These are phyloP conservation scores for Maccullochella peelii DNA, from an alignment of 2,113 vertebrate genomes.

Conservation along the genomic window DNA sequence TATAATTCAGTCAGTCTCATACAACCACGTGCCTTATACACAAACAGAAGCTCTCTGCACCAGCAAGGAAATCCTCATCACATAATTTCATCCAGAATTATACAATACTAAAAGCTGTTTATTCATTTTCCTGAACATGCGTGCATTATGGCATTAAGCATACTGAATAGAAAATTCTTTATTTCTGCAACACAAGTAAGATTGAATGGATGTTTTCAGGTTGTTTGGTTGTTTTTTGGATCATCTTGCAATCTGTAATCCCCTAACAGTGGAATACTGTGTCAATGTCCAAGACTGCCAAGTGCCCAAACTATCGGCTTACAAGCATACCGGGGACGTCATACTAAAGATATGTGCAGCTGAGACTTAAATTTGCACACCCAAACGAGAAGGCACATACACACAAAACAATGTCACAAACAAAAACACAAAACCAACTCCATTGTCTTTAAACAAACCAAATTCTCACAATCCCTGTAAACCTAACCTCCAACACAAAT, in stretches of 20 bases:
- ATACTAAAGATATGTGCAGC: constrained; percentile 20
- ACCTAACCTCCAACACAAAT: background rate
- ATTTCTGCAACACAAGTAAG: background rate
- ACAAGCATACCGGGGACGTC: background rate
- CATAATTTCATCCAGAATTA: background rate
- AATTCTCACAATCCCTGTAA: background rate
- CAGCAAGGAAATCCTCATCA: background rate
- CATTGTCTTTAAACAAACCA: constrained; percentile 4
- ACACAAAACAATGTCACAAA: constrained; percentile 4
- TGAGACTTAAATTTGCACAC: background rate
- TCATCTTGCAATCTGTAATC: constrained; percentile 1
- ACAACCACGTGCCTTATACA: background rate
- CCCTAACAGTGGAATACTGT: background rate
- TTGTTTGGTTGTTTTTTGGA: background rate
- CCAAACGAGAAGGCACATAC: background rate
- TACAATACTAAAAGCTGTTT: background rate
- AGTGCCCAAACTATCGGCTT: constrained; percentile 5
- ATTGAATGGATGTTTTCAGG: background rate
- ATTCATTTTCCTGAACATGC: background rate
- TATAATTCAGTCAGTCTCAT: background rate
- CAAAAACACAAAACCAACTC: constrained; percentile 7
- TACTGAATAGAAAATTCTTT: background rate
- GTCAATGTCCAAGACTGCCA: background rate
- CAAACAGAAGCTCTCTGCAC: background rate
- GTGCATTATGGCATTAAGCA: background rate